Evolutionary conservation across 1,140 invertebrate genomes (phyloP).

Genomic region (Lineus longissimus): DNA sequence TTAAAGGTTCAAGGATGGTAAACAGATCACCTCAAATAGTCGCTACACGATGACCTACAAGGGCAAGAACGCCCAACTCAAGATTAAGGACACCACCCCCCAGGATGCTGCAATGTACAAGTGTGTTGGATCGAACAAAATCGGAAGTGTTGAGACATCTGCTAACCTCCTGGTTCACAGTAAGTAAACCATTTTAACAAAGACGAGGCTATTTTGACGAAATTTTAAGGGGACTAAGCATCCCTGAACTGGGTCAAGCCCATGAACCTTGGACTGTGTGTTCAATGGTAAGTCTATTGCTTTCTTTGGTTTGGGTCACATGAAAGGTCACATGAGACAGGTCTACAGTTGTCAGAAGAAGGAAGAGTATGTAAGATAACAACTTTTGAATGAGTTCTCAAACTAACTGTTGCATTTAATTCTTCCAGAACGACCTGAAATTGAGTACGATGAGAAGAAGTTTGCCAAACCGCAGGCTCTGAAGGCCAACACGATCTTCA

Average conservation of each 20-base stretch:
- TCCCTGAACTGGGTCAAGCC: too few species aligned
- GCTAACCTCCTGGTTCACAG: constrained; percentile 47
- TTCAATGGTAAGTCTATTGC: too few species aligned
- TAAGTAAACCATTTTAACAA: constrained; percentile 73
- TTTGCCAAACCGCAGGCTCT: constrained; percentile 33
- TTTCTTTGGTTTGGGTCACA: too few species aligned
- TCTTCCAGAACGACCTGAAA: constrained; percentile 31
- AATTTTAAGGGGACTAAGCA: too few species aligned
- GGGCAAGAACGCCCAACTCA: constrained; percentile 65
- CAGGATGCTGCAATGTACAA: constrained; percentile 84
- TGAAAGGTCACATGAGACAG: too few species aligned
- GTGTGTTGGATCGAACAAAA: constrained; percentile 40
- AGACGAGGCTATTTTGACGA: constrained; percentile 73
- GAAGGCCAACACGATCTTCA: constrained; percentile 35
- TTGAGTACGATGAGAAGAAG: constrained; percentile 40
- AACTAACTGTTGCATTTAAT: too few species aligned
- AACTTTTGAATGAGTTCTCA: too few species aligned
- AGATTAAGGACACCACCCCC: constrained; percentile 77
- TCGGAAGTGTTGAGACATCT: constrained; percentile 46
- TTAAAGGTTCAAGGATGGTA: constrained; percentile 78
- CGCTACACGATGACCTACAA: constrained; percentile 90
- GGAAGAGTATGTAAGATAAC: too few species aligned
- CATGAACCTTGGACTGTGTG: too few species aligned
- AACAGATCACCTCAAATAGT: constrained; percentile 78
- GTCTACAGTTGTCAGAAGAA: too few species aligned